Percentiles rank a stretch among this genome's conserved stretches.
Evolutionary conservation across 2,888 invertebrate genomes (phyloP).

Genomic region (Brachyopa scutellaris): DNA sequence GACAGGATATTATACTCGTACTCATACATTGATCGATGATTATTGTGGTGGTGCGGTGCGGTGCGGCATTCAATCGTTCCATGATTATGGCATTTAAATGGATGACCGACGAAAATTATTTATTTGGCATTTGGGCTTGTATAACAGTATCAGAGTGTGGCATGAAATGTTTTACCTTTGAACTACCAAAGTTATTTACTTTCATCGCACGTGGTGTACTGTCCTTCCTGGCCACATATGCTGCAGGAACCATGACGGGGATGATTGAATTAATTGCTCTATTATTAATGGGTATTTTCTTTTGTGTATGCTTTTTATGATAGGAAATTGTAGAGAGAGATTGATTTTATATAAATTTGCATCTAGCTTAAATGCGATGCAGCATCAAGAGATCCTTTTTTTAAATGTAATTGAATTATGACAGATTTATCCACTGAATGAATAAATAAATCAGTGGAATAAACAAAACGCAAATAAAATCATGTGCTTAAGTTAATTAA

Average conservation of each 20-base stretch:
- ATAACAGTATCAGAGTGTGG: background rate
- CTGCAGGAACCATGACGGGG: no score
- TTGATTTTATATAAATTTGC: conserved; percentile 33
- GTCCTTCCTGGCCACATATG: background rate
- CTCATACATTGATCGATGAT: conserved; percentile 37
- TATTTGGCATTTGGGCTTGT: conserved; percentile 37
- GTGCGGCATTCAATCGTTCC: conserved; percentile 44
- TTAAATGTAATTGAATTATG: conserved; percentile 27
- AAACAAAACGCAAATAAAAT: conserved; percentile 17
- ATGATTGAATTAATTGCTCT: conserved; percentile 29
- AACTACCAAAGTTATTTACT: background rate
- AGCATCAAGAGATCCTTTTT: background rate
- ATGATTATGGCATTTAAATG: conserved; percentile 57
- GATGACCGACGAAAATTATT: conserved; percentile 39
- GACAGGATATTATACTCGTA: conserved; percentile 13
- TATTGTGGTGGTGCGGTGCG: conserved; percentile 26
- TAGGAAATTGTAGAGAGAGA: conserved; percentile 22
- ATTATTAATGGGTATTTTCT: conserved; percentile 38
- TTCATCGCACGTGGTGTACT: background rate
- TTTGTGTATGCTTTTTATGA: conserved; percentile 53
- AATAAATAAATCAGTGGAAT: no score
- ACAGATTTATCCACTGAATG: conserved; percentile 17
- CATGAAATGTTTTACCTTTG: background rate
- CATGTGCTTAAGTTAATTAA: conserved; percentile 54
- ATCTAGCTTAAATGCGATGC: background rate